Evolutionary conservation across 2,113 vertebrate genomes (phyloP), one percentile per base, ranked within the genome.

Genomic region (Pandion haliaetus): DNA sequence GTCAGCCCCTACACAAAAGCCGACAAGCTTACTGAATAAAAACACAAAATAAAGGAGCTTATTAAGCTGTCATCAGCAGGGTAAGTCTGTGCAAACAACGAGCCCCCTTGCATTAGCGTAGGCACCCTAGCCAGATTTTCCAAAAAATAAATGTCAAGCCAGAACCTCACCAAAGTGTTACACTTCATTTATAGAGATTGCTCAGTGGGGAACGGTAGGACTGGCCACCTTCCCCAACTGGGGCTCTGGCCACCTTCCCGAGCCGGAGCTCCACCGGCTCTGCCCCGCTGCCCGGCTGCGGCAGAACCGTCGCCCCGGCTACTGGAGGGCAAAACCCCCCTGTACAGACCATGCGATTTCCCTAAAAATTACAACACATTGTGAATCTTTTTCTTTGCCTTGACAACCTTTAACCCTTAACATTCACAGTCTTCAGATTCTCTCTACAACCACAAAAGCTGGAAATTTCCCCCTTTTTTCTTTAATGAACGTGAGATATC

Each of bases 21-120:
- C 26, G 59, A 97, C 95, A 98, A 97, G 96, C 94, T 93, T 88
- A 77, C 67, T 92, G 96, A 97, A 97, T 86, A 95, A 96, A 96
- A 98, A 97, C 91, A 96, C 96, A 95, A 97, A 98, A 96, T 97
- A 95, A 94, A 97, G 90, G 82, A 93, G 91, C 96, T 97, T 97
- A 97, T 98, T 96, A 97, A 97, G 96, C 95, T 91, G 91, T 96
- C 96, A 95, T 94, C 96, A 95, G 81, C 57, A n/a, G 87, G 66
- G 74, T 97, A 94, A 96, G 86, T 50, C 96, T 94, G 94, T 67
- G 86, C 76, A 17, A 97, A 97, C 61, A 55, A 66, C n/a, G 5
- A 71, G 57, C 80, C 73, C 80, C 93, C 88, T 62, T 59, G 70
- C 88, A 66, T 59, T 63, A 78, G 49, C 4, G 5, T 3, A 71